Base-by-base conservation (phyloP, 2,888 invertebrate species). In the Apotomis turbidana region DNA sequence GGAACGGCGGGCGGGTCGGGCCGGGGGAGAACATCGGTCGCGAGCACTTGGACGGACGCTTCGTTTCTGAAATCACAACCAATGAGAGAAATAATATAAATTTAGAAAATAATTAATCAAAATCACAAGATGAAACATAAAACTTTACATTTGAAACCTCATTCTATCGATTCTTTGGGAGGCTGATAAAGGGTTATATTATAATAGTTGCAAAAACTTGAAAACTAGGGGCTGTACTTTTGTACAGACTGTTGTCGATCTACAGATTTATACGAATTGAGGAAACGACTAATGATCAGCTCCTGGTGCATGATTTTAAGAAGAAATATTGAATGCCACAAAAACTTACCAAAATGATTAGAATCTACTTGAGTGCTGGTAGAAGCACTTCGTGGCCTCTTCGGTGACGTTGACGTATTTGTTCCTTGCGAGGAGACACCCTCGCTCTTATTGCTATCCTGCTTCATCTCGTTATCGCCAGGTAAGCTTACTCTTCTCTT, bases 1-100 rank as follows among this genome's bases (percentile, higher is more conserved):
- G 95, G 93, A 99, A 99, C 3, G 99, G 98, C 36, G 98, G 98
- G 80, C 98, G 95, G 70, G 98, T 97, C 52, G 98, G 97, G 5
- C 98, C 97, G 73, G 98, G 97, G 81, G 97, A 98, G 89, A 98
- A 98, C 97, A 98, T 98, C 68, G 98, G 97, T 70, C 98, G 95
- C 15, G 95, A 95, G 81, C 96, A 96, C 91, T 91, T 96, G 93
- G 89, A 86, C 49, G 95, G 91, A 58, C 95, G 93, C 84, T 95
- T 95, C 4, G 91, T 84, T 83, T 95, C 94, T 94, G 85, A 4
- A 77, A 78, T 5, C 62, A 61, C n/a, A 41, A 12, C n/a, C n/a
- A 44, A 44, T 46, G n/a, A 12, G 54, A 15, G 9, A 10, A 49
- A 49, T 49, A 49, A 49, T 9, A 10, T 49, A 41, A 41, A 41